Evolutionary conservation across 2,888 invertebrate genomes (phyloP), one percentile per base, ranked within the genome.

Genomic region (Tetranychus piercei): DNA sequence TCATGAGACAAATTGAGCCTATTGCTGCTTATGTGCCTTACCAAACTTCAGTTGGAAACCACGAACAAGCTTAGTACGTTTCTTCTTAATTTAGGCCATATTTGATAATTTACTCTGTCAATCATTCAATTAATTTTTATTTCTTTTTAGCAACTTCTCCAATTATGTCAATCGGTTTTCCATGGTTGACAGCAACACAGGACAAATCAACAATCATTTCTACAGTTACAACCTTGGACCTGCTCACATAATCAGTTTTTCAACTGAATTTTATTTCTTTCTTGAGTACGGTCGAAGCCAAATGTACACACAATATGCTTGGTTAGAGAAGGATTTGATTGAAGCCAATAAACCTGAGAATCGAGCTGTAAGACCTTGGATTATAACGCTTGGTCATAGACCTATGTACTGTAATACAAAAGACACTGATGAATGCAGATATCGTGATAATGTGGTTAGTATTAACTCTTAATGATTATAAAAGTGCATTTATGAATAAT

Each of bases 181-280:
- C 75, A 95, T 96, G 95, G 95, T 95, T 0, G 80, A 82, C 76
- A 81, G 11, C 6, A 7, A 18, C 4, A 69, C 43, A 9, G 72
- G 72, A 6, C 20, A 73, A n/a, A 67, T 73, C 34, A 79, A 80
- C 34, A 79, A 80, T 45, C 77, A 81, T 43, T 89, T 87, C 87
- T 92, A 90, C 84, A 93, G 92, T 81, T 92, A 92, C 82, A 87
- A 94, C 82, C 82, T 94, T 78, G 94, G 94, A 0, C 91, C 91
- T 0, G 87, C 91, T 18, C 94, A 94, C 83, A 89, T 97, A 80
- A 87, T 97, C 74, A 89, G 89, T 34, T 87, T 97, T 79, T 91
- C 92, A 77, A 94, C 95, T 0, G 97, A 97, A 84, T 89, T 90
- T 75, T 96, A 96, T 83, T 97, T 94, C 84, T 96, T 88, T 83